phyloP scores from a whole-genome alignment of 2,888 invertebrate species.

The Dermolepida albohirtum region DNA sequence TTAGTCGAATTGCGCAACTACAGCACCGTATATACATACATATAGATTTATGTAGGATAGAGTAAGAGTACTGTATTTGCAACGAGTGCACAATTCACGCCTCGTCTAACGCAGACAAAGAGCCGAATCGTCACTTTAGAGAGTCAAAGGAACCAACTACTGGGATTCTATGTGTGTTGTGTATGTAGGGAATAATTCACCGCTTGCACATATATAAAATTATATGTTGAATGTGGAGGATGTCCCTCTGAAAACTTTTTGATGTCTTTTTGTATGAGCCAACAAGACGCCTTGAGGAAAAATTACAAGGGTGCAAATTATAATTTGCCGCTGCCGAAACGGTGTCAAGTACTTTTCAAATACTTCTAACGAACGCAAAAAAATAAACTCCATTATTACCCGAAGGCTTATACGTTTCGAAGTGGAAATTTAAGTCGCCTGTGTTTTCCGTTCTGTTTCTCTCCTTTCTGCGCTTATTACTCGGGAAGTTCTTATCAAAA shows the following conservation, averaged over 20 bases:
- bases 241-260: constrained; percentile 20
- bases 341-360: constrained; percentile 20
- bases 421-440: constrained; percentile 8
- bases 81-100: constrained; percentile 56
- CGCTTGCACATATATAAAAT: constrained; percentile 8
- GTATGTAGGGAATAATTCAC: background rate
- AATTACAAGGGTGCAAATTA: constrained; percentile 22
- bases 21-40: too few relatives aligned
- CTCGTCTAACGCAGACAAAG: constrained; percentile 57
- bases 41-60: too few relatives aligned
- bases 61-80: constrained; percentile 10
- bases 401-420: constrained; percentile 8
- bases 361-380: constrained; percentile 16
- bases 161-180: background rate
- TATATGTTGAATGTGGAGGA: constrained; percentile 2
- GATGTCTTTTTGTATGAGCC: constrained; percentile 18
- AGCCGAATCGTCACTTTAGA: constrained; percentile 46
- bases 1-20: too few relatives aligned
- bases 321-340: constrained; percentile 24
- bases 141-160: background rate
- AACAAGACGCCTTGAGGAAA: constrained; percentile 14
- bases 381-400: constrained; percentile 15
- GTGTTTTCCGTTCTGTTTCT: too few relatives aligned
- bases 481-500: too few relatives aligned
- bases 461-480: too few relatives aligned